phyloP scores from a whole-genome alignment of 2,113 vertebrate genomes.

The Aldabrachelys gigantea region DNA sequence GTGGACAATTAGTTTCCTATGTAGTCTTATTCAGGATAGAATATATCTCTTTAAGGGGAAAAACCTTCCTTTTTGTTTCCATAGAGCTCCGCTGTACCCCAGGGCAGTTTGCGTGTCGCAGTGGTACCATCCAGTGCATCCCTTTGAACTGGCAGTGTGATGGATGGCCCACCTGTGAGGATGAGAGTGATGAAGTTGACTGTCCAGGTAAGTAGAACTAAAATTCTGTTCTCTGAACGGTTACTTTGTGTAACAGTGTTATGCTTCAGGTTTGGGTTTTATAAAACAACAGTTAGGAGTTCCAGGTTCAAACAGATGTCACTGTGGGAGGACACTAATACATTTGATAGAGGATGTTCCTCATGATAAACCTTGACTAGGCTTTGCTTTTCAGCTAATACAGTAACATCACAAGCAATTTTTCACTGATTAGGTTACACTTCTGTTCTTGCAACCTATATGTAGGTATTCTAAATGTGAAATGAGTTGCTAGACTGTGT shows the following conservation, averaged over 20 bases:
- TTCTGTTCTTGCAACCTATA: not conserved
- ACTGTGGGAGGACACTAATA: not conserved
- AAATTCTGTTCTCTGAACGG: not conserved
- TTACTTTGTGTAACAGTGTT: not conserved
- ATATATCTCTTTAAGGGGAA: not conserved
- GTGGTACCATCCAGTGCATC: constrained; percentile 97
- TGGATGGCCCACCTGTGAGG: constrained; percentile 94
- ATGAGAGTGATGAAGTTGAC: constrained; percentile 94
- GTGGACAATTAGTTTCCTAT: not conserved
- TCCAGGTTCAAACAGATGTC: not conserved
- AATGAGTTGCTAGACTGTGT: not conserved
- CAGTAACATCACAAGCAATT: not conserved
- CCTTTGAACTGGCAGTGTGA: constrained; percentile 95
- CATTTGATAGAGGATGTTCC: not conserved
- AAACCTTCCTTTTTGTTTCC: not conserved
- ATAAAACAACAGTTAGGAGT: accelerated
- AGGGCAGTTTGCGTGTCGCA: constrained; percentile 94
- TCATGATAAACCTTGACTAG: not conserved
- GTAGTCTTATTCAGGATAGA: not conserved
- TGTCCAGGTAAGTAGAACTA: constrained; percentile 87
- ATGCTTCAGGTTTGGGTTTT: not conserved
- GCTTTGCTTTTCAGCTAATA: not conserved
- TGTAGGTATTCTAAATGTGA: not conserved
- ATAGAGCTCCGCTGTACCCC: constrained; percentile 92
- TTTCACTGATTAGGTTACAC: not conserved